phyloP scores from a whole-genome alignment of 2,888 invertebrate genomes.

The Drosophila nigricruria region DNA sequence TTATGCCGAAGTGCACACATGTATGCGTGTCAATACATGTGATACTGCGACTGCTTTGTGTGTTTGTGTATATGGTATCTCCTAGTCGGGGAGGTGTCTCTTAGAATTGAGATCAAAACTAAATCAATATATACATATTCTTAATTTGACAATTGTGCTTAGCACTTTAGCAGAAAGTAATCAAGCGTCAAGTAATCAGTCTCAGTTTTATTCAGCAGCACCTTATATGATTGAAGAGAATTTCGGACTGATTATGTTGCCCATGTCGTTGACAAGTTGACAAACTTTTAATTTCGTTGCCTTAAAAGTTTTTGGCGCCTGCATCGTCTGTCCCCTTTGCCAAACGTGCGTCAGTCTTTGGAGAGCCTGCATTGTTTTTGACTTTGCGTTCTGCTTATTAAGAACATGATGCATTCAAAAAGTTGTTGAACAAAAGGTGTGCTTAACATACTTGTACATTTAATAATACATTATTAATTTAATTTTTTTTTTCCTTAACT shows the following conservation, averaged over 20 bases:
- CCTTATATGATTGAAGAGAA: neutral
- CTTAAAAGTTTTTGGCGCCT: slow-evolving; percentile 65
- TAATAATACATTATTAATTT: neutral
- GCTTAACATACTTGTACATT: slow-evolving; percentile 8
- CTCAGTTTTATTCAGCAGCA: slow-evolving; percentile 46
- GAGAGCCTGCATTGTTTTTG: slow-evolving; percentile 10
- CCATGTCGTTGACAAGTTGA: slow-evolving; percentile 68
- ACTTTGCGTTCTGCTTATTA: slow-evolving; percentile 35
- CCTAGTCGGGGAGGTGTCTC: too few species aligned
- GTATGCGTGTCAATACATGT: too few species aligned
- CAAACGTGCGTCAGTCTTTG: slow-evolving; percentile 10
- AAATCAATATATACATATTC: too few species aligned
- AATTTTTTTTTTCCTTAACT: neutral
- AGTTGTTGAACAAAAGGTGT: slow-evolving; percentile 45
- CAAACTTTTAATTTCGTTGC: slow-evolving; percentile 75
- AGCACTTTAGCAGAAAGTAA: neutral
- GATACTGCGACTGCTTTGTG: too few species aligned
- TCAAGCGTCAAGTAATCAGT: slow-evolving; percentile 44
- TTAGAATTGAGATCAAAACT: too few species aligned
- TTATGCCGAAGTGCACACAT: too few species aligned
- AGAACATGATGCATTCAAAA: slow-evolving; percentile 42
- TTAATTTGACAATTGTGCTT: neutral
- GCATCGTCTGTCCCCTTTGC: slow-evolving; percentile 27
- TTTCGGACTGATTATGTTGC: slow-evolving; percentile 7
- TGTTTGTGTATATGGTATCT: too few species aligned